These are phyloP conservation scores for Patella ulyssiponensis DNA, from an alignment of 2,888 invertebrate genomes.

Conservation along the genomic window DNA sequence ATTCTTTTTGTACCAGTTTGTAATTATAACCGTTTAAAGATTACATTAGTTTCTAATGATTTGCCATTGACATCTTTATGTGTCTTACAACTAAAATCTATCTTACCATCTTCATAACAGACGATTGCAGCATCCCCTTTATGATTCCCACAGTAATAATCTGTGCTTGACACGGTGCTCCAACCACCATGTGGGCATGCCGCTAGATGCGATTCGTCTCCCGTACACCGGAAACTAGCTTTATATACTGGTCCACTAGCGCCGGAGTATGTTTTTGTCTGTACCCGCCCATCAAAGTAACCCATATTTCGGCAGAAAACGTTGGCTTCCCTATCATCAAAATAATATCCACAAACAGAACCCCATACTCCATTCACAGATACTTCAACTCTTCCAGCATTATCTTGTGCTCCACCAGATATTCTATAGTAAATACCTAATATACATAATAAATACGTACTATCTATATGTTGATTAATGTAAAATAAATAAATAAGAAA, in stretches of 20 bases:
- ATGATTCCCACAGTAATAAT: conserved; percentile 45
- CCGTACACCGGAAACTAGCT: conserved; percentile 55
- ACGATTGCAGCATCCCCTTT: conserved; percentile 52
- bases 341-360: conserved; percentile 82
- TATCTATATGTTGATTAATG: not conserved
- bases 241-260: conserved; percentile 56
- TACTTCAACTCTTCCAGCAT: conserved; percentile 76
- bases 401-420: conserved; percentile 36
- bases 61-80: too few species aligned
- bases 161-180: conserved; percentile 37
- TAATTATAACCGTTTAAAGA: too few species aligned
- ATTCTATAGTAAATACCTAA: conserved; percentile 55
- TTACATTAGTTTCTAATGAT: too few species aligned
- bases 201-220: conserved; percentile 45
- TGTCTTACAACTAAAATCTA: too few species aligned
- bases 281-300: conserved; percentile 29
- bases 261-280: conserved; percentile 24
- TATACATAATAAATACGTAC: not conserved
- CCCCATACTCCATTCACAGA: conserved; percentile 81
- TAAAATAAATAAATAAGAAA: not conserved
- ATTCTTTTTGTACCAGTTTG: too few species aligned
- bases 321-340: conserved; percentile 80
- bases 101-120: conserved; percentile 57
- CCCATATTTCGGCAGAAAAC: conserved; percentile 72
- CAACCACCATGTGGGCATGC: conserved; percentile 59